Evolutionary conservation across 30 jellyfish, hydroid and myxozoan genomes (phyloP).

Genomic region (Sanderia malayensis): DNA sequence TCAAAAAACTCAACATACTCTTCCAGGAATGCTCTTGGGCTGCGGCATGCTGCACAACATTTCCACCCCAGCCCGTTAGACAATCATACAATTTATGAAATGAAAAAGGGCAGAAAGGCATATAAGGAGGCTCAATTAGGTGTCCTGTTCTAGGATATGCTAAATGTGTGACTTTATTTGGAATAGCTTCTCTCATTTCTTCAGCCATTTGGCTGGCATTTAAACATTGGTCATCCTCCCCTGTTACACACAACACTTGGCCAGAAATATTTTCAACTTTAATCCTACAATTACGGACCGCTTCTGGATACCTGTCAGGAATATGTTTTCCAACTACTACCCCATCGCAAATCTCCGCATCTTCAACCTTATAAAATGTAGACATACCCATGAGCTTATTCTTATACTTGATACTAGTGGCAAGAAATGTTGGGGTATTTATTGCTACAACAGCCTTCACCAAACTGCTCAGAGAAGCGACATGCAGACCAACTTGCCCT

Average conservation of each 20-base stretch:
- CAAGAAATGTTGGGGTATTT: neutral
- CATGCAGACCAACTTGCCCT: conserved; percentile 21
- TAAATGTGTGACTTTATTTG: neutral
- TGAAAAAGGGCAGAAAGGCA: conserved; percentile 26
- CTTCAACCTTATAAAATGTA: neutral
- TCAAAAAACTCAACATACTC: conserved; percentile 3
- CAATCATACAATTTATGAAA: conserved; percentile 1
- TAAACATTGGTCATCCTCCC: conserved; percentile 4
- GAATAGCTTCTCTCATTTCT: neutral
- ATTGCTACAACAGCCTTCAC: conserved; percentile 21
- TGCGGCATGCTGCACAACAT: conserved; percentile 14
- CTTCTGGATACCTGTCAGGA: neutral
- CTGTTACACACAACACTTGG: neutral
- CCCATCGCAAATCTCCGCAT: neutral
- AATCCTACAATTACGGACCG: neutral
- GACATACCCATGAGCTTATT: neutral
- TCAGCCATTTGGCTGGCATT: neutral
- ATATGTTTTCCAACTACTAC: neutral
- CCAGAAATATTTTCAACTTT: neutral
- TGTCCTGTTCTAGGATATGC: conserved; percentile 64
- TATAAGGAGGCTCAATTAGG: conserved; percentile 58
- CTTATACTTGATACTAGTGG: no score
- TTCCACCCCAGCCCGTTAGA: conserved; percentile 50
- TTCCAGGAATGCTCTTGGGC: conserved; percentile 66
- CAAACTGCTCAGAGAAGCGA: neutral